A percentile compares a stretch with the other conserved stretches of the same genome.
Evolutionary conservation across 2,113 vertebrate species (phyloP).

Genomic region (Meleagris gallopavo): DNA sequence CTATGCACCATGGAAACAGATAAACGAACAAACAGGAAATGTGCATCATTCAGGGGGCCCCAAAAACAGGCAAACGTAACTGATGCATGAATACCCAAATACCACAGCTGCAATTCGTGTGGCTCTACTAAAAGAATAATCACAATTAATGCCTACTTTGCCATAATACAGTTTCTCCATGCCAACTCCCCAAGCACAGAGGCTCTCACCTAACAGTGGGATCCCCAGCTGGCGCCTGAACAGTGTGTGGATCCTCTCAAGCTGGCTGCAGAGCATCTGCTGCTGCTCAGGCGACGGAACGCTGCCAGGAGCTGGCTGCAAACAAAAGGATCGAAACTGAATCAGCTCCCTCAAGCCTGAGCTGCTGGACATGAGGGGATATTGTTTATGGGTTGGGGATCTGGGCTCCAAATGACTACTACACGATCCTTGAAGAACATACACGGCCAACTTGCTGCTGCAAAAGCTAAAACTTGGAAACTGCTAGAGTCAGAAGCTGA

Average conservation of each 20-base stretch:
- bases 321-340: slow-evolving; percentile 16
- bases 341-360: background rate
- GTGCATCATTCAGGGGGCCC: background rate
- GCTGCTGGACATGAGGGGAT: background rate
- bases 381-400: background rate
- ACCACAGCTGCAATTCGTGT: background rate
- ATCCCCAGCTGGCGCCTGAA: slow-evolving; percentile 93
- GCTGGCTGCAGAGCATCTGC: slow-evolving; percentile 87
- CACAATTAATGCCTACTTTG: background rate
- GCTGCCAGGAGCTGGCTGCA: slow-evolving; percentile 88
- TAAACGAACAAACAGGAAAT: background rate
- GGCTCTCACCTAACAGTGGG: slow-evolving; percentile 88
- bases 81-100: rapidly evolving
- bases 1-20: rapidly evolving
- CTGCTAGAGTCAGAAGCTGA: background rate
- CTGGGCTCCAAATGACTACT: background rate
- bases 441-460: background rate
- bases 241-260: slow-evolving; percentile 89
- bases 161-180: rapidly evolving
- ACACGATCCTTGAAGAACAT: background rate
- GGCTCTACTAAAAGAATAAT: background rate
- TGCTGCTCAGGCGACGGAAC: slow-evolving; percentile 87
- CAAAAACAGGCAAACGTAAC: rapidly evolving
- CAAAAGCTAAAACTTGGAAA: background rate
- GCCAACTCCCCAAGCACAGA: rapidly evolving